Percentiles rank a stretch among this genome's conserved stretches.
These are phyloP conservation scores for Anarsia innoxiella DNA, from an alignment of 2,888 invertebrate genomes.

Conservation along the genomic window DNA sequence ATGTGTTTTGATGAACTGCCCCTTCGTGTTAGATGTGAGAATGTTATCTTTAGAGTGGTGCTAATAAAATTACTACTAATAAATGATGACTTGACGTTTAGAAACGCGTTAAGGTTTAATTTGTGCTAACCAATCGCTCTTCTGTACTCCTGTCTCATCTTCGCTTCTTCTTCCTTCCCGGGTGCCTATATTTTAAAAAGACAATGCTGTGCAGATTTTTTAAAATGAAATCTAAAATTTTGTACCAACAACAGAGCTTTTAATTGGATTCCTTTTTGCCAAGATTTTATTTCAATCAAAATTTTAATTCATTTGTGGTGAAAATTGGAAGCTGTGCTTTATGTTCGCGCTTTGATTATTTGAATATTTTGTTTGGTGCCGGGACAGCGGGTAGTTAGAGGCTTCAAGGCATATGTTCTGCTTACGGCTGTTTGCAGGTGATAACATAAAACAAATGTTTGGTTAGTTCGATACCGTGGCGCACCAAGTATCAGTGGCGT, in stretches of 20 bases:
- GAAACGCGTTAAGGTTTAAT: slow-evolving; percentile 4
- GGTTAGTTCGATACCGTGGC: slow-evolving; percentile 71
- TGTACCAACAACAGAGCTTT: too few species aligned
- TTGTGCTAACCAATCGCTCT: slow-evolving; percentile 13
- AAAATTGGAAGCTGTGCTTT: too few species aligned
- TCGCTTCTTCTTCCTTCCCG: slow-evolving; percentile 11
- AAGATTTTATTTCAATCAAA: too few species aligned
- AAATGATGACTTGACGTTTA: slow-evolving; percentile 1
- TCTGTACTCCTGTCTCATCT: slow-evolving; percentile 13
- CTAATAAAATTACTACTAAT: background rate
- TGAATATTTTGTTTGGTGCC: slow-evolving; percentile 15
- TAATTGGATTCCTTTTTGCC: too few species aligned
- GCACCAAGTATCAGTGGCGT: slow-evolving; percentile 39
- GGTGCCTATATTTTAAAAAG: too few species aligned
- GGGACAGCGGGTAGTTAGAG: slow-evolving; percentile 36
- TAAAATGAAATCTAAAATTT: too few species aligned
- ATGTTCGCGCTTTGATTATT: background rate
- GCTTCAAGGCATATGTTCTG: slow-evolving; percentile 62
- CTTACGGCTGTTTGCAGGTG: slow-evolving; percentile 69
- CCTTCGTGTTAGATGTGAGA: slow-evolving; percentile 4
- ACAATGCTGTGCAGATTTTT: too few species aligned
- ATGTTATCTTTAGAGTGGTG: background rate
- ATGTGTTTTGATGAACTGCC: slow-evolving; percentile 4
- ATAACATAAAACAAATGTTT: slow-evolving; percentile 74
- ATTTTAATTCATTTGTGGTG: too few species aligned